Base-by-base conservation (phyloP, 2,113 vertebrate species). In the Zosterops lateralis region DNA sequence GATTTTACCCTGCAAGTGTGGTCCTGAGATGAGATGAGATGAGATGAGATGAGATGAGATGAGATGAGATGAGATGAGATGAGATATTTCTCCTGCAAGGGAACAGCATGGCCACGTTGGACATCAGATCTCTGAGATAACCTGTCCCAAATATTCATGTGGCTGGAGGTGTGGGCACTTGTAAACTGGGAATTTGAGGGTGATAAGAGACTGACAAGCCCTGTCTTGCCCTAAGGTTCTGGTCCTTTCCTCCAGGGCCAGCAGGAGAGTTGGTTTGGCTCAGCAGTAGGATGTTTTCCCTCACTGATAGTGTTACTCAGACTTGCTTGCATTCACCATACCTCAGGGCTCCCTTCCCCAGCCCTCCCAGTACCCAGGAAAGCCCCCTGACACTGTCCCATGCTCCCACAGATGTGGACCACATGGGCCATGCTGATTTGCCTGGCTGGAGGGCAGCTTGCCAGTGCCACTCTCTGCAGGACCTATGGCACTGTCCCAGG, bases 401-500 rank as follows among this genome's bases (percentile, higher is more conserved):
- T 62, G 44, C 60, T 20, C 14, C 84, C 96, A 96, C 87, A 88
- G 91, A 94, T 92, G 93, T 58, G 53, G 51, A 57, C 65, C 3
- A 0, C 34, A 34, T 84, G 83, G 17, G 38, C 40, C 17, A 61
- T 93, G 78, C 65, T 98, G 38, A 32, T 98, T 36, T 77, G 73
- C 14, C 57, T 97, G 17, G 51, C 84, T 6, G 83, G 56, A 12
- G 60, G 92, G 45, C 95, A 97, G 54, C 17, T 94, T 44, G 95
- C 94, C 74, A 84, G 81, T 20, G 76, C 87, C 53, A 79, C 68
- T 0, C 77, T 44, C 81, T 98, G 98, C 81, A 60, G 31, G 4
- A 96, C 93, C 3, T 44, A 84, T 0, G 47, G 79, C 2, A 82
- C 80, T 57, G 97, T 97, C 50, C 98, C 98, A 4, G 98, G 98